These are phyloP conservation scores for Tetranychus piercei DNA, from an alignment of 2,888 invertebrate species.

Conservation along the genomic window DNA sequence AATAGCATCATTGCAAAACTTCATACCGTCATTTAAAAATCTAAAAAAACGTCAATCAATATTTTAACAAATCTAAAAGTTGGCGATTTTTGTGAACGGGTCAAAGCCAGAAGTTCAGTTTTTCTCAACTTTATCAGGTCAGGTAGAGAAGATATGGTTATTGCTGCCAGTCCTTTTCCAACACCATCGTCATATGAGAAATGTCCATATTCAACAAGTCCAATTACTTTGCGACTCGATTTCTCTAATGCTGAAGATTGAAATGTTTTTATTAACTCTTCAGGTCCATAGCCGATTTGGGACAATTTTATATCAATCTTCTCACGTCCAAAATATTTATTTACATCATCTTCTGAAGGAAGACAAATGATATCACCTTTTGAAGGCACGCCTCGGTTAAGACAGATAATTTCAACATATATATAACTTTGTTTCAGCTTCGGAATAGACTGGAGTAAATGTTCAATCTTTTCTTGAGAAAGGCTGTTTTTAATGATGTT, in stretches of 20 bases:
- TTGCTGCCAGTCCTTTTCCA: constrained; percentile 18
- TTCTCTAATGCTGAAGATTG: background rate
- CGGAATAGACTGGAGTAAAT: background rate
- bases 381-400: constrained; percentile 13
- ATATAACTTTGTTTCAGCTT: constrained; percentile 6
- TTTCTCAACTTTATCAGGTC: background rate
- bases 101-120: background rate
- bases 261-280: background rate
- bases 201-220: constrained; percentile 20
- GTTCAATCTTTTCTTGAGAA: background rate
- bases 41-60: background rate
- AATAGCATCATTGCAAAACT: too few relatives aligned
- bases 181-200: constrained; percentile 14
- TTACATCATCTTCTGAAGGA: constrained; percentile 12
- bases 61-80: constrained; percentile 1
- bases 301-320: background rate
- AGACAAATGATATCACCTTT: constrained; percentile 16
- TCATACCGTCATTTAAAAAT: background rate
- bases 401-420: constrained; percentile 13
- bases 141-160: background rate
- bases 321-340: background rate
- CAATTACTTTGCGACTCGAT: constrained; percentile 15
- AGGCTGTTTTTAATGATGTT: background rate
- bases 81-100: background rate
- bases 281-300: background rate